Evolutionary conservation across 2,888 invertebrate genomes (phyloP).

Genomic region (Nephrotoma flavescens): DNA sequence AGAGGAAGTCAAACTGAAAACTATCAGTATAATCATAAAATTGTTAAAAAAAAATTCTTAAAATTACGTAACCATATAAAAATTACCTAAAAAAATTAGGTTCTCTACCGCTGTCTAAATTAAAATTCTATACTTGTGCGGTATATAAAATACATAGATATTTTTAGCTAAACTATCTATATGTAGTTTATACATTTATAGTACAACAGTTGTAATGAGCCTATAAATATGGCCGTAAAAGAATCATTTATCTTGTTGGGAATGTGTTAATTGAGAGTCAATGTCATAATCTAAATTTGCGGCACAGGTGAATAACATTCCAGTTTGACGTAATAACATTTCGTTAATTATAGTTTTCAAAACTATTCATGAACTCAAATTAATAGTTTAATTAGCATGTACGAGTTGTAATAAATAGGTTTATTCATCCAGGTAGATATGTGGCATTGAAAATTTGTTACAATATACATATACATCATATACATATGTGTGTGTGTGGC

Average conservation of each 20-base stretch:
- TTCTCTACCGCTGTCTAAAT: not conserved
- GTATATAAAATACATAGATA: not conserved
- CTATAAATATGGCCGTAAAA: not conserved
- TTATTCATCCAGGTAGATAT: too few species aligned
- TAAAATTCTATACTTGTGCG: not conserved
- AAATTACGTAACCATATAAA: not conserved
- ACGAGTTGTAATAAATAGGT: too few species aligned
- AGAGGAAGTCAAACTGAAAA: not conserved
- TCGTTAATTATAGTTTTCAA: too few species aligned
- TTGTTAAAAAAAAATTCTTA: not conserved
- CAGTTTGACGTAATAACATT: too few species aligned
- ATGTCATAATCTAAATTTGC: not conserved
- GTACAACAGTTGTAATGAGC: not conserved
- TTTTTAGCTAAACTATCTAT: not conserved
- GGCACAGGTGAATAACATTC: not conserved
- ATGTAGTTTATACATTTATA: not conserved
- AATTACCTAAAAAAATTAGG: not conserved
- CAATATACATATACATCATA: too few species aligned
- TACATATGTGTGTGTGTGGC: too few species aligned
- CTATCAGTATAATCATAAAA: not conserved
- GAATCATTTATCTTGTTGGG: not conserved
- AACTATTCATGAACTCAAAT: too few species aligned
- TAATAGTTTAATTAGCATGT: too few species aligned
- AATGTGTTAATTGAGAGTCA: not conserved
- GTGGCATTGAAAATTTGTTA: too few species aligned